phyloP scores from a whole-genome alignment of 2,888 invertebrate genomes.

The Ellobium chinense region DNA sequence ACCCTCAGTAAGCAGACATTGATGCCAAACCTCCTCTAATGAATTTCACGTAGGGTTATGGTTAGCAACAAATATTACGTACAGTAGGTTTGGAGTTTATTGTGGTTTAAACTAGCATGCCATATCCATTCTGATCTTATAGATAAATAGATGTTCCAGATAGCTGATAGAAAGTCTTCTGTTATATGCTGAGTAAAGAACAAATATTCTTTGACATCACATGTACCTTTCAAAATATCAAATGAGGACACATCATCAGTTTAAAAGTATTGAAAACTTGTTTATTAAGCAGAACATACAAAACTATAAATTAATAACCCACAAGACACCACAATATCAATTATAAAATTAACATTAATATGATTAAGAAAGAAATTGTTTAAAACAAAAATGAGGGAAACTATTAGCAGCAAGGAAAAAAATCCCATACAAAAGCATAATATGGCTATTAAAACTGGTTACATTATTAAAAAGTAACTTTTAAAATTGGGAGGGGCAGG shows the following conservation, averaged over 20 bases:
- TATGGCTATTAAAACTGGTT: slow-evolving; percentile 5
- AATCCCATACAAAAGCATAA: slow-evolving; percentile 6
- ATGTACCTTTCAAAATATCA: too few species aligned
- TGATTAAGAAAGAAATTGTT: slow-evolving; percentile 25
- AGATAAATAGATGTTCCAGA: too few species aligned
- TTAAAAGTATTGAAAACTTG: slow-evolving; percentile 41
- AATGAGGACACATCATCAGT: not conserved
- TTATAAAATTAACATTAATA: slow-evolving; percentile 42
- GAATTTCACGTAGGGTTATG: too few species aligned
- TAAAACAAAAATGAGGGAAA: slow-evolving; percentile 25
- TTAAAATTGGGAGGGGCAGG: slow-evolving; percentile 4
- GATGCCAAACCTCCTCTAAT: too few species aligned
- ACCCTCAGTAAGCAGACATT: too few species aligned
- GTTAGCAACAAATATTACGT: too few species aligned
- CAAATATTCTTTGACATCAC: too few species aligned
- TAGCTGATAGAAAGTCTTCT: too few species aligned
- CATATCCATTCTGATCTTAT: too few species aligned
- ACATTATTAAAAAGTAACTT: slow-evolving; percentile 9
- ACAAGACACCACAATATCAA: slow-evolving; percentile 51
- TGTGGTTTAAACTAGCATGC: too few species aligned
- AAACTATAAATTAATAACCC: slow-evolving; percentile 48
- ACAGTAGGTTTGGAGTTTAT: too few species aligned
- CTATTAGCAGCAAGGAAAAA: slow-evolving; percentile 9
- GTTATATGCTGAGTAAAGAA: too few species aligned
- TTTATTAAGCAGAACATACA: slow-evolving; percentile 50